Evolutionary conservation across 2,113 vertebrate genomes (phyloP), one percentile per base, ranked within the genome.

Genomic region (Lasiurus borealis): DNA sequence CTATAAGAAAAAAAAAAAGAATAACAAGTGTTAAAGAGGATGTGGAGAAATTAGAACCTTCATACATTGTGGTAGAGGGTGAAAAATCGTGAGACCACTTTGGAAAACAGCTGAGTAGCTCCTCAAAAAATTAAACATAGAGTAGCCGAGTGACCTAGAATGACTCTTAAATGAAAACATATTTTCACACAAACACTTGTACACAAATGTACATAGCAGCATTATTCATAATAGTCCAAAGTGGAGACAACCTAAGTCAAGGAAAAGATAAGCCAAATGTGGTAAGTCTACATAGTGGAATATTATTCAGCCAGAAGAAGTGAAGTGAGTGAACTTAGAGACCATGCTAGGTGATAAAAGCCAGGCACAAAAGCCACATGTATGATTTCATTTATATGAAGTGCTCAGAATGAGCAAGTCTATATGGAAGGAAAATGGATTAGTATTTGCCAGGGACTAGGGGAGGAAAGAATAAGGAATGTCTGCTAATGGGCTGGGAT

Each of bases 71-170:
- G 52, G 34, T 59, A 76, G 4, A 16, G 40, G 68, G 34, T 82
- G 14, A 85, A 62, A 88, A 88, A 86, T 18, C 11, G 82, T 48
- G 50, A 14, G 3, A 40, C 59, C 59, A 62, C 69, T 87, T 82
- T 62, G 50, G 46, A 87, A 88, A 89, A 72, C 10, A 82, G 5
- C 66, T 50, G 34, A 62, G 31, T 19, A 57, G 25, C 75, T 86
- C 46, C 80, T 91, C 23, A 52, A 76, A 94, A 93, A 78, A 46
- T 77, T 86, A 89, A 78, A 54, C 73, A 54, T 21, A 46, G 21
- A 90, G 34, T 85, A 44, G 52, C 21, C 12, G 25, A 57, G 6
- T 19, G 9, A 93, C 10, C 52, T 72, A 90, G 5, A 2, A 81
- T 15, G 8, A 90, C 50, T 59, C 31, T 11, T 88, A 78, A 85